Base-by-base conservation (phyloP, 2,113 vertebrate genomes). In the Phocoena phocoena region DNA sequence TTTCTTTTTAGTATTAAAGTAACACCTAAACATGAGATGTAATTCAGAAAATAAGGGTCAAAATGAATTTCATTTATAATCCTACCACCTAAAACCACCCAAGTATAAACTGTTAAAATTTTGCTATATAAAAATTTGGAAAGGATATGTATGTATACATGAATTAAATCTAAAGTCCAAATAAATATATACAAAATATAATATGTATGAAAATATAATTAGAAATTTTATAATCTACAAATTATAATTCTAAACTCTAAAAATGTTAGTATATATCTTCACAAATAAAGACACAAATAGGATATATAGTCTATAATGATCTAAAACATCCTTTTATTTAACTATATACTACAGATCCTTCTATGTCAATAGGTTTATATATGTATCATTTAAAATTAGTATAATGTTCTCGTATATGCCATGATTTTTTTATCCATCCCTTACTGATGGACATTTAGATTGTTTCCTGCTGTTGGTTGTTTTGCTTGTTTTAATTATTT, bases 1-100 rank as follows among this genome's bases (percentile, higher is more conserved):
- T 93, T 79, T 90, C 41, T 92, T 82, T 26, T 74, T 81, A 47
- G 60, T 88, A 58, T 77, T n/a, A 92, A 97, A 88, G 28, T n/a
- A 76, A 44, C 20, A 79, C 9, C 68, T 36, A 89, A 6, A 28
- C 12, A 33, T 17, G 10, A 71, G 88, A 83, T 79, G 74, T 8
- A 67, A 73, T 86, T 93, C 50, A 55, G 26, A 85, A 81, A 88
- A 82, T 38, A 36, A 93, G n/a, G 36, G 76, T 55, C 36, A 94
- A 81, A 90, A 77, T 58, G 67, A 84, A 83, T 84, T 62, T 21
- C 17, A 85, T 26, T 81, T 70, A 81, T 41, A 47, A 62, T 62
- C 23, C 31, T 68, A 63, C 23, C 82, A 84, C 9, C 14, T 88
- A 94, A 90, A 95, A 92, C 58, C 50, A 92, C 10, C 65, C 33